Conservation (phyloP, 2,113 vertebrate genomes). For the Bubo bubo region DNA sequence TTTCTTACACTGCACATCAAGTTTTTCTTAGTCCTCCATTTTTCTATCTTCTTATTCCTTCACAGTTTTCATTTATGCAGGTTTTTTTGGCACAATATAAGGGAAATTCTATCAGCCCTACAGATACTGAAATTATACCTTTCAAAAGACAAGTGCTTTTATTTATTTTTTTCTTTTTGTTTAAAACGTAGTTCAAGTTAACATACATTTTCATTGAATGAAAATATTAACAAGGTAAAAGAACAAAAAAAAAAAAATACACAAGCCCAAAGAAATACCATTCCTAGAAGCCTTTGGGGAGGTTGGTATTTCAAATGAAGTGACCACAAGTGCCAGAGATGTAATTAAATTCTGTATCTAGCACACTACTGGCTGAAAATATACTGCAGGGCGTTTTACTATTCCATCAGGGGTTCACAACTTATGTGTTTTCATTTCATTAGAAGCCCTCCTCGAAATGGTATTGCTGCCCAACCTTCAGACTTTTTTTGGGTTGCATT, state of each 20-base stretch:
- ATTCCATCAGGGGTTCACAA: background rate
- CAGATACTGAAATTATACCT: background rate
- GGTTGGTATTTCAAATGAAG: background rate
- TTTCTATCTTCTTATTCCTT: background rate
- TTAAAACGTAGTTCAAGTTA: background rate
- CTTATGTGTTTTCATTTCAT: background rate
- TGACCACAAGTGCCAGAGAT: background rate
- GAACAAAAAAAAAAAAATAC: background rate
- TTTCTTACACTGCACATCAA: background rate
- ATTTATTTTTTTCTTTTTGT: background rate
- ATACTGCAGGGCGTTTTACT: background rate
- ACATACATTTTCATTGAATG: background rate
- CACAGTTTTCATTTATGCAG: background rate
- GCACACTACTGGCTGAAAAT: background rate
- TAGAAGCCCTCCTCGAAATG: background rate
- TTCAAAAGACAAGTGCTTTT: background rate
- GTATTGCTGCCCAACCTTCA: background rate
- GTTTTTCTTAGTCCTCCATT: background rate
- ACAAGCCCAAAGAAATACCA: background rate
- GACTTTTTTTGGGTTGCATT: background rate
- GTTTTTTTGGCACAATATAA: accelerated
- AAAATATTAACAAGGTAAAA: background rate
- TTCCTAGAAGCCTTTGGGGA: background rate
- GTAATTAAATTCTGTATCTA: conserved; percentile 3
- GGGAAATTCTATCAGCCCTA: background rate